Evolutionary conservation across 2,113 vertebrate genomes (phyloP).

Genomic region (Cacatua alba): DNA sequence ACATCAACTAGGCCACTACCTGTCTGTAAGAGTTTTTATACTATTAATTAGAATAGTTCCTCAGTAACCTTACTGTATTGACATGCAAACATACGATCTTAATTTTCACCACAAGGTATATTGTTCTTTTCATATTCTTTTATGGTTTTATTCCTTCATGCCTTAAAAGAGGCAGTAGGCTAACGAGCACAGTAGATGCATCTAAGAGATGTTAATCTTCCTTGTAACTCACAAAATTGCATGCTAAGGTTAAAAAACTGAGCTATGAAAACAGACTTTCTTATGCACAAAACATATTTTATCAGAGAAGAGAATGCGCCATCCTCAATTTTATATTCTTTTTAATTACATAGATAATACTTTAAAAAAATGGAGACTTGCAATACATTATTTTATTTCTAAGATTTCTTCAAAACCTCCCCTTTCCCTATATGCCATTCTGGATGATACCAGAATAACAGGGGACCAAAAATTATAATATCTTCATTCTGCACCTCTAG

Average conservation of each 20-base stretch:
- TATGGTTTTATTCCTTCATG: neutral
- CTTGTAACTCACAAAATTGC: neutral
- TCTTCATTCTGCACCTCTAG: neutral
- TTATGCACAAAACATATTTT: neutral
- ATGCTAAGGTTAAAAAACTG: neutral
- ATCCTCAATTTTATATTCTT: neutral
- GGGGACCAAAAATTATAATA: neutral
- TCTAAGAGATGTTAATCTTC: neutral
- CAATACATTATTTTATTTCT: neutral
- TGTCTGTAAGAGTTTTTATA: neutral
- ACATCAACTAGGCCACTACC: neutral
- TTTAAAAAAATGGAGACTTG: neutral
- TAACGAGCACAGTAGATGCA: neutral
- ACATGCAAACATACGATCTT: neutral
- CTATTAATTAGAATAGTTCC: neutral
- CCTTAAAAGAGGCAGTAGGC: neutral
- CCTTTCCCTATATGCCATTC: neutral
- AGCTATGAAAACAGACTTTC: neutral
- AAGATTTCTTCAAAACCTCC: neutral
- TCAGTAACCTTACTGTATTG: neutral
- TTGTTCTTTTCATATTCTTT: neutral
- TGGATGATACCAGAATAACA: neutral
- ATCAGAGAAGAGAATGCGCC: neutral
- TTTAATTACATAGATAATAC: neutral
- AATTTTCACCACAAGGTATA: neutral